Evolutionary conservation across 2,888 invertebrate genomes (phyloP), one percentile per base, ranked within the genome.

Genomic region (Drosophila greeni): DNA sequence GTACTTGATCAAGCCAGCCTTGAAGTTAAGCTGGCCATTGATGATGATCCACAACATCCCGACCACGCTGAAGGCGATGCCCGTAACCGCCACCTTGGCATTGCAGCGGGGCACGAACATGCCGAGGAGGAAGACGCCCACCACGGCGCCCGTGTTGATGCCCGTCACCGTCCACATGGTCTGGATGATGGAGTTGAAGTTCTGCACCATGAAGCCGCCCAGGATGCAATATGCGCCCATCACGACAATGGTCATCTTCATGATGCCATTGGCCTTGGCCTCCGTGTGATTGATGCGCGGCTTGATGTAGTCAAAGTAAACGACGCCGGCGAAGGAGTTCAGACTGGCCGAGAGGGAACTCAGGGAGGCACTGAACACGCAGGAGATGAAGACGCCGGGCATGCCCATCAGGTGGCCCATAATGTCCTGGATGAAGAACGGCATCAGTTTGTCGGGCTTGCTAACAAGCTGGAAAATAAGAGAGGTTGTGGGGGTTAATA

Each of bases 71-170:
- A 85, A 82, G 14, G 82, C 31, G 33, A 87, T 82, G 12, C 86
- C 85, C 5, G 74, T 71, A n/a, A 86, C 72, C 0, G 86, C 88
- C 20, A 86, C 88, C 72, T 85, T 86, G 7, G 85, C 90, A 83
- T 91, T 92, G 3, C 91, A 89, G 87, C 91, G 92, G 0, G 94
- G 93, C 59, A 93, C 89, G 70, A 93, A 88, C 90, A 94, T 92
- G 23, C 93, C 94, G 39, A 94, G 85, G 8, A 92, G 90, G 76
- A 94, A 94, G 1, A 93, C 90, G 1, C 93, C 93, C 65, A 92
- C 91, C 3, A 93, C 91, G 12, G 93, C 92, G 3, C 93, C 93
- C 2, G 91, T 89, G 20, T 89, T 89, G 20, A 91, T 87, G 20
- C 91, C 91, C 42, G 89, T 87, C 7, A 90, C 87, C 2, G 90